Evolutionary conservation across 2,888 invertebrate genomes (phyloP).

Genomic region (Drepana falcataria): DNA sequence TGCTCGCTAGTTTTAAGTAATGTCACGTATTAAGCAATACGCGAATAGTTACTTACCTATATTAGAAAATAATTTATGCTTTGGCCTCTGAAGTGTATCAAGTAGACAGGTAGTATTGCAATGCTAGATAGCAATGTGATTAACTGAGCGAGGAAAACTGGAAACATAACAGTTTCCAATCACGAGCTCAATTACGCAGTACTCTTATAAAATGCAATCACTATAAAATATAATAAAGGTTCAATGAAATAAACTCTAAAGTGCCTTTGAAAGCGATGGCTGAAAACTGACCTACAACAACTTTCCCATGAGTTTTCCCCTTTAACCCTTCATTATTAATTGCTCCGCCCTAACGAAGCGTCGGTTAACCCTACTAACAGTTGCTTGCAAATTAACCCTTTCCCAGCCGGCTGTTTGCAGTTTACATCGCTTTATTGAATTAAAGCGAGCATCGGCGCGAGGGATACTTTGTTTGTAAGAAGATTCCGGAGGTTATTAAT

Average conservation of each 20-base stretch:
- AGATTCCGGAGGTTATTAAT: conserved; percentile 61
- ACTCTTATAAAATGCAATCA: too few species aligned
- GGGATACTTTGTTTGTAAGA: conserved; percentile 71
- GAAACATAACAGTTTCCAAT: too few species aligned
- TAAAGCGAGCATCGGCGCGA: conserved; percentile 67
- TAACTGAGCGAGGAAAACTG: too few species aligned
- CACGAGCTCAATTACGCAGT: too few species aligned
- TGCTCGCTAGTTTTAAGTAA: too few species aligned
- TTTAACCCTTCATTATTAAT: conserved; percentile 58
- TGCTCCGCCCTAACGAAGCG: conserved; percentile 72
- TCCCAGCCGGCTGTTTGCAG: conserved; percentile 62
- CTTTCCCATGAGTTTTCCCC: conserved; percentile 66
- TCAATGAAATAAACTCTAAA: neutral
- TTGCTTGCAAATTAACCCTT: conserved; percentile 78
- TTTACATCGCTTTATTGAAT: conserved; percentile 75
- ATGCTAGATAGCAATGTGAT: too few species aligned
- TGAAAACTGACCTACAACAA: conserved; percentile 64
- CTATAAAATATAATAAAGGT: too few species aligned
- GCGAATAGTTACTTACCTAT: too few species aligned
- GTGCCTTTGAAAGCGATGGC: neutral
- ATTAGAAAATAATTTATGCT: too few species aligned
- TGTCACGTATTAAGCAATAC: too few species aligned
- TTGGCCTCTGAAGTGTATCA: too few species aligned
- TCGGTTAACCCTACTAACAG: conserved; percentile 71
- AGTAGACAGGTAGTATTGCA: too few species aligned